Evolutionary conservation across 2,797 vertebrate species (phyloP).

Genomic region (Neosilurus hyrtlii): DNA sequence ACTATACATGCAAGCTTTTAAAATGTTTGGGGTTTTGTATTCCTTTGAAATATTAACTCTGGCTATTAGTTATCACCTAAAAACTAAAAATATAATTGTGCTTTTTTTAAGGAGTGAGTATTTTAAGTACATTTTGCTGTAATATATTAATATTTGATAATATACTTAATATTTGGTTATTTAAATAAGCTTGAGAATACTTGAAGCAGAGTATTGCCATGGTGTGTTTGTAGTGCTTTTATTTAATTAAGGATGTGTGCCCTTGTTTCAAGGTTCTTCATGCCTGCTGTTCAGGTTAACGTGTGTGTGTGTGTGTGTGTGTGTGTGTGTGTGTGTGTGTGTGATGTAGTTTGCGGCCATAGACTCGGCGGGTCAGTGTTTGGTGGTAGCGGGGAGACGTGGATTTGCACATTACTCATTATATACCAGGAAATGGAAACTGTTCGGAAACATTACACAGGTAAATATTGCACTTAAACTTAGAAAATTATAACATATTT

Average conservation of each 20-base stretch:
- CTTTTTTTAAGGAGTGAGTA: too few relatives aligned
- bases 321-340: conserved; percentile 39
- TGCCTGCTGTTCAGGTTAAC: background rate
- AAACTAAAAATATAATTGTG: too few relatives aligned
- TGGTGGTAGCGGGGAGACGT: conserved; percentile 92
- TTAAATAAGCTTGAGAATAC: too few relatives aligned
- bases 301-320: background rate
- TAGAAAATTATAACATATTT: background rate
- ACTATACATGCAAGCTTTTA: too few relatives aligned
- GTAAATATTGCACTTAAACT: conserved; percentile 60
- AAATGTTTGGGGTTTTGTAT: too few relatives aligned
- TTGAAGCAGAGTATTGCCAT: too few relatives aligned
- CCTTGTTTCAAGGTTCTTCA: background rate
- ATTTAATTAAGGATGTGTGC: background rate
- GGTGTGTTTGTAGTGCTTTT: too few relatives aligned
- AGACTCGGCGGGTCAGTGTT: conserved; percentile 91
- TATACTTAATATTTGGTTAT: too few relatives aligned
- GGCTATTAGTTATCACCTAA: too few relatives aligned
- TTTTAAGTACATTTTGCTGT: too few relatives aligned
- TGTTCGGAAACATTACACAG: conserved; percentile 98
- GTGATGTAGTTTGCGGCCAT: conserved; percentile 90
- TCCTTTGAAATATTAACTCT: too few relatives aligned
- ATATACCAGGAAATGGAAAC: conserved; percentile 96
- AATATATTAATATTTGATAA: too few relatives aligned
- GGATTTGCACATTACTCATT: conserved; percentile 98